Conservation (phyloP, 2,797 vertebrate genomes). For the Muscicapa striata region DNA sequence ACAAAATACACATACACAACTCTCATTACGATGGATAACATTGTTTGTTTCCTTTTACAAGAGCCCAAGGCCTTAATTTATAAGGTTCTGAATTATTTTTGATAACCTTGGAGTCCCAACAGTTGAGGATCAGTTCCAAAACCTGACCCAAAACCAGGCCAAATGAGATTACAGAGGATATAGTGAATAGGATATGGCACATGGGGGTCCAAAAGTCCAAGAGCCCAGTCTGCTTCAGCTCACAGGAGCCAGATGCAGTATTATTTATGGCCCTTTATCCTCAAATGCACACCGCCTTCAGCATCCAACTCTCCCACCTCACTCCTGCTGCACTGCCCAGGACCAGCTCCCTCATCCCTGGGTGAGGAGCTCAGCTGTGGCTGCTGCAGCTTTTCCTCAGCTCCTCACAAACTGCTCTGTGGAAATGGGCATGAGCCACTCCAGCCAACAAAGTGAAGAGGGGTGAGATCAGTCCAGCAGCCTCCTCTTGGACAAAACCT, state of each 20-base stretch:
- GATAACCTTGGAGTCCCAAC: not conserved
- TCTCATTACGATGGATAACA: conserved; percentile 28
- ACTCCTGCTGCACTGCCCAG: not conserved
- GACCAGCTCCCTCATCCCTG: not conserved
- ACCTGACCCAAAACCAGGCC: not conserved
- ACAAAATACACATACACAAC: conserved; percentile 2
- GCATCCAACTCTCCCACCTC: not conserved
- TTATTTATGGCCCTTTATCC: not conserved
- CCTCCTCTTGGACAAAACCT: not conserved
- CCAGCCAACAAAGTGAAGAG: not conserved
- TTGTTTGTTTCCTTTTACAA: conserved; percentile 42
- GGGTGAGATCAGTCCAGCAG: not conserved
- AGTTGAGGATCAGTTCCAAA: not conserved
- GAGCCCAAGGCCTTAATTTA: conserved; percentile 16
- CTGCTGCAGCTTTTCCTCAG: not conserved
- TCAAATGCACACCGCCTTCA: accelerated
- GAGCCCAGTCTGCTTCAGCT: not conserved
- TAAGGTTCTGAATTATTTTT: not conserved
- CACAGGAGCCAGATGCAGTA: not conserved
- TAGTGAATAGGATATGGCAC: accelerated
- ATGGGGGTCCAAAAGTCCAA: not conserved
- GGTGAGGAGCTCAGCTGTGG: accelerated
- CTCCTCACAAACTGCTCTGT: not conserved
- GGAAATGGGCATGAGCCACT: accelerated
- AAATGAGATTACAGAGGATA: not conserved